phyloP scores from a whole-genome alignment of 2,888 invertebrate genomes.

The Drosophila mayaguana region DNA sequence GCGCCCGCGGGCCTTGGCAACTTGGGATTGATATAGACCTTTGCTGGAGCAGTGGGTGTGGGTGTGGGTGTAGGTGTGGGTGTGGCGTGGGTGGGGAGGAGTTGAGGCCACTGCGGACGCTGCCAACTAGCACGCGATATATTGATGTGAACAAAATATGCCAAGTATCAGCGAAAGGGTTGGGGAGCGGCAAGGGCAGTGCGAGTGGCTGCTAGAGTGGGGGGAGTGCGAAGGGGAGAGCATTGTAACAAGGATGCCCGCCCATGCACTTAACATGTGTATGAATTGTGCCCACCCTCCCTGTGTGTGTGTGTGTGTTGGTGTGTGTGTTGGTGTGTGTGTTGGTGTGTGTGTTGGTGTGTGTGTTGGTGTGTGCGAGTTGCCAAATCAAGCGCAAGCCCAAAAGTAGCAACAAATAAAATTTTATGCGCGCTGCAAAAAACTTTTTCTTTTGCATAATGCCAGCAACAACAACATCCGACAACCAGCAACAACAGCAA shows the following conservation, averaged over 20 bases:
- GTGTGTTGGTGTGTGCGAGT: constrained; percentile 35
- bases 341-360: constrained; percentile 12
- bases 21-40: constrained; percentile 46
- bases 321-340: not conserved
- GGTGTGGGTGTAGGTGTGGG: not conserved
- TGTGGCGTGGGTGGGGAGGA: not conserved
- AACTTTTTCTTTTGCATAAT: constrained; percentile 78
- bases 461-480: constrained; percentile 33
- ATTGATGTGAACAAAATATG: constrained; percentile 79
- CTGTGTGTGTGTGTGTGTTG: no score
- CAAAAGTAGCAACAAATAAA: constrained; percentile 81
- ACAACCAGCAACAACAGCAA: not conserved
- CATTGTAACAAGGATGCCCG: constrained; percentile 47
- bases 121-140: constrained; percentile 78
- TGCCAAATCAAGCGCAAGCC: constrained; percentile 80
- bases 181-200: not conserved
- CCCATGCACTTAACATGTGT: constrained; percentile 66
- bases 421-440: constrained; percentile 75
- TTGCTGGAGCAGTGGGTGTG: not conserved
- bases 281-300: constrained; percentile 25
- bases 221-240: not conserved
- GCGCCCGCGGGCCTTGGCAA: constrained; percentile 68
- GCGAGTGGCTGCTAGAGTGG: constrained; percentile 5
- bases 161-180: constrained; percentile 62
- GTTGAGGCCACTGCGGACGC: constrained; percentile 55